Evolutionary conservation across 2,797 vertebrate genomes (phyloP), one percentile per base, ranked within the genome.

Genomic region (Linurgus olivaceus): DNA sequence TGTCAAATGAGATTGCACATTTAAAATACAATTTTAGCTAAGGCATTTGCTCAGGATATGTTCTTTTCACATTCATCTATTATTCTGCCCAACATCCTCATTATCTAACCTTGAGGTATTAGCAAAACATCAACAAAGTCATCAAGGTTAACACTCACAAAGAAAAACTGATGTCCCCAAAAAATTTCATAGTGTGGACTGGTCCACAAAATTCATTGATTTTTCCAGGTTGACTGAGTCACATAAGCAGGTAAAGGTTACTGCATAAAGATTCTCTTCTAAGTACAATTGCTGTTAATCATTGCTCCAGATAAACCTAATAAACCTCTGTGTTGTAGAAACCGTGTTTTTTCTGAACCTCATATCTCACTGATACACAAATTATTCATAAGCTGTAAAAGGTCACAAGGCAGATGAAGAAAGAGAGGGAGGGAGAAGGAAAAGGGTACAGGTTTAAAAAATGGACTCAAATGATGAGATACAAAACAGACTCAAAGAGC

Each of bases 371-470:
- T 93, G 67, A 81, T 91, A 58, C 7, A 94, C 61, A 96, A 97
- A 96, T 97, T 96, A 97, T 97, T 83, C 33, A 96, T 93, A 91
- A 96, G 45, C 80, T 86, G 18, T 86, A 70, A 97, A 97, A 95
- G 95, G 79, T 95, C 75, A 96, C 47, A 73, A 88, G 26, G 59
- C 54, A 95, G 47, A 86, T 86, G 75, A 84, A 74, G 75, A 79
- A 73, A 80, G 47, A 88, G 44, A 76, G 35, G 20, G 35, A 86
- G 59, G 82, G 54, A 78, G 42, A 50, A 95, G 54, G 37, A 81
- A 96, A 96, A 97, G 74, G 68, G 68, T 95, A 93, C 33, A 82
- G 52, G 85, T 58, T 38, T 83, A 96, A 73, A 94, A 91, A 45
- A 70, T 24, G 61, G 28, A 86, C 51, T 91, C 48, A 68, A 91